phyloP scores from a whole-genome alignment of 2,113 vertebrate species.

The Oceanodroma tethys region DNA sequence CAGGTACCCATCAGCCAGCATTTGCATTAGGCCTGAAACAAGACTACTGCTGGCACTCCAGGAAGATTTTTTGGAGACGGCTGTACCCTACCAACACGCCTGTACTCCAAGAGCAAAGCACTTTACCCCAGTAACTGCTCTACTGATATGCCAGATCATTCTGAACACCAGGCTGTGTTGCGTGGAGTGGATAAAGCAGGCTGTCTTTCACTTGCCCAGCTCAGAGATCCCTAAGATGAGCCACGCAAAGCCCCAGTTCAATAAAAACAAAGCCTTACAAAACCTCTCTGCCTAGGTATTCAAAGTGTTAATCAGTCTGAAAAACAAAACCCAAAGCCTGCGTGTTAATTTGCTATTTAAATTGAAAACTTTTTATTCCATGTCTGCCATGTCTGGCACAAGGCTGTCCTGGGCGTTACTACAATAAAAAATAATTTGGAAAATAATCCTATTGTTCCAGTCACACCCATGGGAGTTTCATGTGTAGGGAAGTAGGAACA shows the following conservation, averaged over 20 bases:
- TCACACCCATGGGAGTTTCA: conserved; percentile 55
- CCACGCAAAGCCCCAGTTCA: not conserved
- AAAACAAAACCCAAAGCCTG: conserved; percentile 31
- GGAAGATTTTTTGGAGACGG: not conserved
- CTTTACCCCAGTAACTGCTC: not conserved
- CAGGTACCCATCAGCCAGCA: not conserved
- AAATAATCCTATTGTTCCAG: conserved; percentile 61
- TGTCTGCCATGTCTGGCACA: conserved; percentile 36
- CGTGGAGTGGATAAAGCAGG: not conserved
- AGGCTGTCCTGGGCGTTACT: conserved; percentile 33
- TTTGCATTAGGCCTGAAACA: not conserved
- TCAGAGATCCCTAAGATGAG: not conserved
- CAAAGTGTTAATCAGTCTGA: conserved; percentile 10
- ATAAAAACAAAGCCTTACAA: not conserved
- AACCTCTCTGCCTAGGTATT: not conserved
- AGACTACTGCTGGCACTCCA: not conserved
- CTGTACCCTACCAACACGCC: not conserved
- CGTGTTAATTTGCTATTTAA: conserved; percentile 54
- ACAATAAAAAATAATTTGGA: conserved; percentile 54
- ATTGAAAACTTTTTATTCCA: conserved; percentile 34
- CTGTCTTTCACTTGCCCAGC: not conserved
- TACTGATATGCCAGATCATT: not conserved
- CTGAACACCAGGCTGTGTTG: not conserved
- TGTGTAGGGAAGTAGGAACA: conserved; percentile 50
- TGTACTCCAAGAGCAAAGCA: not conserved